A percentile compares a stretch with the other conserved stretches of the same genome.
phyloP scores from a whole-genome alignment of 1,140 invertebrate species.

The Euura saliciscinereae region DNA sequence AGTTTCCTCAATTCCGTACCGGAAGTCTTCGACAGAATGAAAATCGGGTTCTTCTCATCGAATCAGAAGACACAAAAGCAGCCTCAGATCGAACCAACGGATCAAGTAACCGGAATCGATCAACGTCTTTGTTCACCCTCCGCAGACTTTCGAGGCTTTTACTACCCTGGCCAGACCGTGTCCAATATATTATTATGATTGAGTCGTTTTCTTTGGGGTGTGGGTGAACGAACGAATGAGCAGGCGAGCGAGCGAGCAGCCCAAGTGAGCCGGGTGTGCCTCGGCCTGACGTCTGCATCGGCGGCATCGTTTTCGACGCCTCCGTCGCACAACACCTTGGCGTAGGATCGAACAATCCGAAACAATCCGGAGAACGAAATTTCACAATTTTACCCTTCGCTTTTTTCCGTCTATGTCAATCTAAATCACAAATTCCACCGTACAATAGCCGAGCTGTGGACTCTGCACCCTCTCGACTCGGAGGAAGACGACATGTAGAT shows the following conservation, averaged over 20 bases:
- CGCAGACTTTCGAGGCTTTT: neutral
- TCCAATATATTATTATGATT: constrained; percentile 15
- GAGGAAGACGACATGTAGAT: neutral
- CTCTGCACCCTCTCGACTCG: neutral
- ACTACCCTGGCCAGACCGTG: neutral
- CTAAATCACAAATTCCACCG: constrained; percentile 57
- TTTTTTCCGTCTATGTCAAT: constrained; percentile 41
- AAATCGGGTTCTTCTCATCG: too few relatives aligned
- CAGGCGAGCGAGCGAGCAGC: neutral
- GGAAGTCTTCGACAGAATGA: too few relatives aligned
- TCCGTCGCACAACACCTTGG: neutral
- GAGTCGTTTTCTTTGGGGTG: constrained; percentile 9
- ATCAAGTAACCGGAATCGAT: too few relatives aligned
- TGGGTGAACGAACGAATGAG: constrained; percentile 4
- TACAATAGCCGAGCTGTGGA: constrained; percentile 39
- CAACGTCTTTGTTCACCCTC: neutral
- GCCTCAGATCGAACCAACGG: too few relatives aligned
- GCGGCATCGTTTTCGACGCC: neutral
- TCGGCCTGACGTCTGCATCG: neutral
- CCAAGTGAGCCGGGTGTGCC: neutral
- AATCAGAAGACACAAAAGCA: too few relatives aligned
- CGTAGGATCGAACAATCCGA: too few relatives aligned
- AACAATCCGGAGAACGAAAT: too few relatives aligned
- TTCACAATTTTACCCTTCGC: neutral
- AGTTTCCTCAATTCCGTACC: too few relatives aligned